phyloP scores from a whole-genome alignment of 2,797 vertebrate genomes.

The Phoebastria nigripes region DNA sequence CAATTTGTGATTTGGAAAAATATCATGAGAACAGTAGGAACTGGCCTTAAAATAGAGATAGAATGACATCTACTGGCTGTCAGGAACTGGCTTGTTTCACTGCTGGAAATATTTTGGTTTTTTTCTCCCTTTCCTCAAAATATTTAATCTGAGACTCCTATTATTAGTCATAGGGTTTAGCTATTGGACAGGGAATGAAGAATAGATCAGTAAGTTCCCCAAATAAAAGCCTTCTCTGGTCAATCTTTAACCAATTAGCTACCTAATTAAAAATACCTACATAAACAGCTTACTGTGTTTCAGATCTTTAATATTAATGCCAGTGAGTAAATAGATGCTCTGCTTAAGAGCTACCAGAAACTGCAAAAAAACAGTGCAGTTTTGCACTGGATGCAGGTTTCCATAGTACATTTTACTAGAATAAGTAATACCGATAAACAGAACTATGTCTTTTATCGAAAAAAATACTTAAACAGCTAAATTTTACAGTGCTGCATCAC shows the following conservation, averaged over 20 bases:
- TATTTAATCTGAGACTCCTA: background rate
- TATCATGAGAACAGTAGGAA: constrained; percentile 8
- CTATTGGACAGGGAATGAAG: background rate
- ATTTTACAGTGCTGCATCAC: background rate
- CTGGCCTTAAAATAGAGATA: constrained; percentile 56
- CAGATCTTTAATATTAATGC: background rate
- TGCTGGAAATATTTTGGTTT: background rate
- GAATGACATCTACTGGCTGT: constrained; percentile 74
- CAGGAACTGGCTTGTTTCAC: background rate
- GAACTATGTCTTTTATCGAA: background rate
- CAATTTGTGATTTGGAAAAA: constrained; percentile 32
- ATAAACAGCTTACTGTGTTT: background rate
- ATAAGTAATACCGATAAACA: background rate
- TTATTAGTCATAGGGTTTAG: background rate
- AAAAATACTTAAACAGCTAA: background rate
- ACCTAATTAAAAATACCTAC: background rate
- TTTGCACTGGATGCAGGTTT: background rate
- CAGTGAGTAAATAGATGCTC: background rate
- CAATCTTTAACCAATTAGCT: background rate
- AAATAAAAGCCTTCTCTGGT: background rate
- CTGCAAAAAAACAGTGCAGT: background rate
- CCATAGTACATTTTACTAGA: background rate
- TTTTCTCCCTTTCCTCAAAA: background rate
- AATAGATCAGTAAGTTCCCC: background rate
- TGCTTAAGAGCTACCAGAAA: background rate